Percentiles rank a stretch among this genome's conserved stretches.
Evolutionary conservation across 2,888 invertebrate species (phyloP).

Genomic region (Tuberolachnus salignus): DNA sequence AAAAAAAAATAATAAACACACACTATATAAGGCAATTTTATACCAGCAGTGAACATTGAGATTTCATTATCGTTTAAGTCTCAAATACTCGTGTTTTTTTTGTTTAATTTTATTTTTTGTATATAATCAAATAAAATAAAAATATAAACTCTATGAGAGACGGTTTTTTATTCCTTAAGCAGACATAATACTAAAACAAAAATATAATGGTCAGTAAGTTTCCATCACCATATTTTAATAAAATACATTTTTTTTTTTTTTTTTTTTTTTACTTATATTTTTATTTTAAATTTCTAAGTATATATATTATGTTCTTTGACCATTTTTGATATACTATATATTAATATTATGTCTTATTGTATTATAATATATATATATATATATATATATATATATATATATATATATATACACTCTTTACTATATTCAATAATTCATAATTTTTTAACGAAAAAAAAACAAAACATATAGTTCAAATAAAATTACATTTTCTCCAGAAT

Average conservation of each 20-base stretch:
- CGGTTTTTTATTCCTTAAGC: slow-evolving; percentile 20
- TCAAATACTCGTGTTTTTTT: slow-evolving; percentile 44
- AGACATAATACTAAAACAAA: slow-evolving; percentile 16
- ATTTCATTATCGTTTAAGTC: slow-evolving; percentile 42
- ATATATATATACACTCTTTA: background rate
- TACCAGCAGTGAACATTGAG: slow-evolving; percentile 51
- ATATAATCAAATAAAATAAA: slow-evolving; percentile 22
- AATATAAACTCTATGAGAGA: slow-evolving; percentile 6
- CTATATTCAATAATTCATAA: slow-evolving; percentile 19
- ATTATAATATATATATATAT: slow-evolving; percentile 29
- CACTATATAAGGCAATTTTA: slow-evolving; percentile 39
- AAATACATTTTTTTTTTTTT: slow-evolving; percentile 33
- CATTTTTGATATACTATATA: slow-evolving; percentile 32
- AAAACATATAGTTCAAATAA: slow-evolving; percentile 19
- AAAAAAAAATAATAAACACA: background rate
- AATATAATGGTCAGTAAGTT: slow-evolving; percentile 41
- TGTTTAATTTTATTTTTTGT: background rate
- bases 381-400: too few relatives aligned
- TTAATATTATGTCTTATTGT: background rate
- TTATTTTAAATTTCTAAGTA: slow-evolving; percentile 33
- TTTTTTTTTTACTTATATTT: slow-evolving; percentile 26
- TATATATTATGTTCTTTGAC: slow-evolving; percentile 26
- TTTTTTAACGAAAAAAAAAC: slow-evolving; percentile 19
- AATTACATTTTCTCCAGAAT: slow-evolving; percentile 6
- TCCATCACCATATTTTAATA: slow-evolving; percentile 49